Evolutionary conservation across 2,113 vertebrate species (phyloP).

Genomic region (Phaethon lepturus): DNA sequence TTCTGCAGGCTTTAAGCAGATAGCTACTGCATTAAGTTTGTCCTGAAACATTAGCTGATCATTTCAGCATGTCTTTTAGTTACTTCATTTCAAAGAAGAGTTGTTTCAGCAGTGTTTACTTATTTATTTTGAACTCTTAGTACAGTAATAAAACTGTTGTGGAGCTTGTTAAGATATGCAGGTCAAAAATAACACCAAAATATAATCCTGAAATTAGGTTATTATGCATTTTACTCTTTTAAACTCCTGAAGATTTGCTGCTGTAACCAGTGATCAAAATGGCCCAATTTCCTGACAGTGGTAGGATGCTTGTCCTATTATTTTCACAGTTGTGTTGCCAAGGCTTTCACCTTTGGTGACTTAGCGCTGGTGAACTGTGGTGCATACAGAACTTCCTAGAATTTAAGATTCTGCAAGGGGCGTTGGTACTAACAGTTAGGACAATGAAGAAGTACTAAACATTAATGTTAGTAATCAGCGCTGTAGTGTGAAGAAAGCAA

Average conservation of each 20-base stretch:
- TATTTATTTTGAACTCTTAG: background rate
- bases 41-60: background rate
- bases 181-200: background rate
- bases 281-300: background rate
- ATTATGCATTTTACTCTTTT: background rate
- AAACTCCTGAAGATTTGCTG: background rate
- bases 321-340: background rate
- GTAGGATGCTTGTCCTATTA: background rate
- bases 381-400: background rate
- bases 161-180: background rate
- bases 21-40: background rate
- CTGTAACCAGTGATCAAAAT: background rate
- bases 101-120: background rate
- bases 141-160: background rate
- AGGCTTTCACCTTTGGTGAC: background rate
- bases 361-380: background rate
- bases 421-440: background rate
- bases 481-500: background rate
- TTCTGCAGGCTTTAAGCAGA: background rate
- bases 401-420: background rate
- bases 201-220: background rate
- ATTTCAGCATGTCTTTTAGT: background rate
- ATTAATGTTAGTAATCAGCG: rapidly evolving
- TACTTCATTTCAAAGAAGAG: background rate
- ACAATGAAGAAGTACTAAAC: background rate